Evolutionary conservation across 1,140 invertebrate genomes (phyloP).

Genomic region (Lucilia sericata): DNA sequence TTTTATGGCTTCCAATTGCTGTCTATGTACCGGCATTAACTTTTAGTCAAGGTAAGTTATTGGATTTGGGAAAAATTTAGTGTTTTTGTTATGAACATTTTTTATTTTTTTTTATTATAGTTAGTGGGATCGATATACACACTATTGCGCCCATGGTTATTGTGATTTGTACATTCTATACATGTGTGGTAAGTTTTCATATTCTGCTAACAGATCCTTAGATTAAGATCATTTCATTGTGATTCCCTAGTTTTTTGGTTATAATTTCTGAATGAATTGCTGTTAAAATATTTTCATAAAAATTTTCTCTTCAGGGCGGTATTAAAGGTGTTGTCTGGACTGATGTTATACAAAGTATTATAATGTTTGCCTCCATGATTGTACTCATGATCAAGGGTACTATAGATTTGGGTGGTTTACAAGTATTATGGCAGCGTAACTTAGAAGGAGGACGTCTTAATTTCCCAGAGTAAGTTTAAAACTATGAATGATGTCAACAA

Average conservation of each 20-base stretch:
- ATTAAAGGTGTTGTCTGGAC: constrained; percentile 95
- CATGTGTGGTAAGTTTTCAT: constrained; percentile 79
- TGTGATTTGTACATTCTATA: constrained; percentile 91
- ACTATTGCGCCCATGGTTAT: constrained; percentile 85
- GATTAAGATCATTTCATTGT: no score
- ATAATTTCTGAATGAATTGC: no score
- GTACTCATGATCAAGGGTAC: constrained; percentile 85
- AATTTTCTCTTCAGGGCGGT: constrained; percentile 75
- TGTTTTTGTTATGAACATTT: neutral
- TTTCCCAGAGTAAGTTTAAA: constrained; percentile 76
- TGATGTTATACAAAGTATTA: constrained; percentile 86
- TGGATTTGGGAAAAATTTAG: neutral
- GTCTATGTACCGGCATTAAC: constrained; percentile 88
- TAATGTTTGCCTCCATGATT: constrained; percentile 88
- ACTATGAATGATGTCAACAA: no score
- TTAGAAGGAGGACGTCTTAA: constrained; percentile 80
- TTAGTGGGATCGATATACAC: constrained; percentile 86
- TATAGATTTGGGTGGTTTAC: constrained; percentile 81
- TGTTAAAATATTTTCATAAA: no score
- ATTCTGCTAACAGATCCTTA: no score
- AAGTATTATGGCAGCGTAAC: constrained; percentile 79
- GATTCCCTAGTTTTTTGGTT: no score
- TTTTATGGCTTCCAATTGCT: constrained; percentile 78
- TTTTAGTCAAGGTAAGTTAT: constrained; percentile 75
- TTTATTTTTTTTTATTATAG: constrained; percentile 68